A percentile compares a stretch with the other conserved stretches of the same genome.
phyloP scores from a whole-genome alignment of 2,888 invertebrate species.

The Calliphora vomitoria region DNA sequence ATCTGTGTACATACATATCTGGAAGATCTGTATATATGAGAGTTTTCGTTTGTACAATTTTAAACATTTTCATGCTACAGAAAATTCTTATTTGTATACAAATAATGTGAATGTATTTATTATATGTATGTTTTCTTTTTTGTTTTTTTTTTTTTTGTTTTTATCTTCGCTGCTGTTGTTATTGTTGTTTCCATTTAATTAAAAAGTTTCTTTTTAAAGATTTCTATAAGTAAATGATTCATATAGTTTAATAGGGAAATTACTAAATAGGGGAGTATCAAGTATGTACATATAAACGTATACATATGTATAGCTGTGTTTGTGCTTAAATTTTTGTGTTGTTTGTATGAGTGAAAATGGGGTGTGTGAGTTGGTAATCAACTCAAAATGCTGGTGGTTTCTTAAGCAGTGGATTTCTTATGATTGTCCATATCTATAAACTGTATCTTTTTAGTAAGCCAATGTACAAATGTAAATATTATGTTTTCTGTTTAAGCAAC shows the following conservation, averaged over 20 bases:
- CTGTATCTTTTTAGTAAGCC: not conserved
- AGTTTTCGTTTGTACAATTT: slow-evolving; percentile 31
- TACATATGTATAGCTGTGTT: not conserved
- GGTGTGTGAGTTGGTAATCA: slow-evolving; percentile 39
- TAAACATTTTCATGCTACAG: slow-evolving; percentile 45
- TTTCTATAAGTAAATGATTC: slow-evolving; percentile 54
- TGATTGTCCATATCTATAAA: not conserved
- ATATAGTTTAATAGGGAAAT: slow-evolving; percentile 55
- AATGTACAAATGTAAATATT: slow-evolving; percentile 9
- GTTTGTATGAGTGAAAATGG: not conserved
- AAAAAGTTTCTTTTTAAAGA: slow-evolving; percentile 58
- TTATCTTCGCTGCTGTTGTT: not conserved
- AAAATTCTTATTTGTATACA: slow-evolving; percentile 45
- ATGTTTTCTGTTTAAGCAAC: slow-evolving; percentile 4
- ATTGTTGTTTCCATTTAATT: slow-evolving; percentile 57
- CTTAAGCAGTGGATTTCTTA: slow-evolving; percentile 17
- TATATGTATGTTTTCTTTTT: slow-evolving; percentile 9
- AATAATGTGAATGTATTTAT: slow-evolving; percentile 16
- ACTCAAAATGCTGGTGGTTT: not conserved
- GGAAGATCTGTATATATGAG: slow-evolving; percentile 5
- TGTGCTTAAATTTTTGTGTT: not conserved
- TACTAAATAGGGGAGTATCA: slow-evolving; percentile 54
- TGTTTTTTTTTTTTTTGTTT: slow-evolving; percentile 14
- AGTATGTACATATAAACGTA: not conserved
- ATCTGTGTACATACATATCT: not conserved